Evolutionary conservation across 2,113 vertebrate species (phyloP).

Genomic region (Actenoides hombroni): DNA sequence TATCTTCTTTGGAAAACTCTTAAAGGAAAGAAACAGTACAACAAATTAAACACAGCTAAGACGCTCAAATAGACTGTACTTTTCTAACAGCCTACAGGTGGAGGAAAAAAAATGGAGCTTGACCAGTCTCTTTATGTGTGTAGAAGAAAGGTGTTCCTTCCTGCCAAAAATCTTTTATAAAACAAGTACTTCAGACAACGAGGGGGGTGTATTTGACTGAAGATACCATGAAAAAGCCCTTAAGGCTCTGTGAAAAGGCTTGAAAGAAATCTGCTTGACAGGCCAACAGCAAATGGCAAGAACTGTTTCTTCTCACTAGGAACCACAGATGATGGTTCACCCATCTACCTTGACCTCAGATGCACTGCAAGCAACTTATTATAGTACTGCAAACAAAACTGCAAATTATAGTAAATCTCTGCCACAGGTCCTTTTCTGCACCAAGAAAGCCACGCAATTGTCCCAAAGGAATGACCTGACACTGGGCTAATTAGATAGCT

Average conservation of each 20-base stretch:
- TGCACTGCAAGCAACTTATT: not conserved
- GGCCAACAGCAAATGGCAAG: not conserved
- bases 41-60: not conserved
- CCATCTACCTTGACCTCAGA: not conserved
- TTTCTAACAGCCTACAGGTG: not conserved
- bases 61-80: not conserved
- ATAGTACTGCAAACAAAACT: not conserved
- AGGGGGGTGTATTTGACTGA: not conserved
- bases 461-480: not conserved
- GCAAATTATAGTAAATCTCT: not conserved
- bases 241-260: not conserved
- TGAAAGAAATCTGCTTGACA: not conserved
- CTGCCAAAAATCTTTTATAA: not conserved
- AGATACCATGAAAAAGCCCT: fast-evolving
- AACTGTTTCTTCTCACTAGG: not conserved
- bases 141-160: not conserved
- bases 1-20: constrained; percentile 97
- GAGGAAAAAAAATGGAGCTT: not conserved
- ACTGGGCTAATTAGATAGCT: not conserved
- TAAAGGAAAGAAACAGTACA: not conserved
- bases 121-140: not conserved
- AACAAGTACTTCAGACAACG: not conserved
- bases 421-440: not conserved
- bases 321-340: not conserved
- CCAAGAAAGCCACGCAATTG: not conserved